A percentile compares a stretch with the other conserved stretches of the same genome.
Conservation (phyloP, 2,113 vertebrate species). For the Pipra filicauda region DNA sequence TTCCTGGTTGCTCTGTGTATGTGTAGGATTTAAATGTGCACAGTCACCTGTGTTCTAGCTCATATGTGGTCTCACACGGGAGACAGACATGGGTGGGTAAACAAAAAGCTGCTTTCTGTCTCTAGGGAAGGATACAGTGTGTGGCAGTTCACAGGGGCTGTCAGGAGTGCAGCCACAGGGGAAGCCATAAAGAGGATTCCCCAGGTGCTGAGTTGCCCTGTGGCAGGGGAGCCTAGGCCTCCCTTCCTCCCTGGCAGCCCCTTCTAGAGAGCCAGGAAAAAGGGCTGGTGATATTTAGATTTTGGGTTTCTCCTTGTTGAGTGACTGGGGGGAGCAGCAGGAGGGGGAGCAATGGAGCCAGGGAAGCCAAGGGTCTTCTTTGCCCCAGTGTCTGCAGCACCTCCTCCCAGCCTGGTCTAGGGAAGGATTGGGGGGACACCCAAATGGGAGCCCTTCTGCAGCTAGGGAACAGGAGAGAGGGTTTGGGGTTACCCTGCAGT, state of each 20-base stretch:
- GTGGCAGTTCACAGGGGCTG: background rate
- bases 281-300: background rate
- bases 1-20: background rate
- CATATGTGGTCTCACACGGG: fast-evolving
- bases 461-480: background rate
- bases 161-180: fast-evolving
- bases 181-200: background rate
- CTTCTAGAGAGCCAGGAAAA: background rate
- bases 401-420: background rate
- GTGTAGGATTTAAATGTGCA: background rate
- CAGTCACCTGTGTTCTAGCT: background rate
- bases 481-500: background rate
- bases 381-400: background rate
- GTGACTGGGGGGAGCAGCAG: background rate
- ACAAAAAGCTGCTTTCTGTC: background rate
- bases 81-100: fast-evolving
- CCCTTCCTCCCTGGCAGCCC: background rate
- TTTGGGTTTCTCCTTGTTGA: background rate
- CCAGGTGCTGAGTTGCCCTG: background rate
- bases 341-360: background rate
- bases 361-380: background rate
- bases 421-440: fast-evolving
- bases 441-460: fast-evolving
- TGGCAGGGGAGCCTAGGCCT: background rate
- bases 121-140: fast-evolving